Conservation (phyloP, 2,113 vertebrate species). For the Dasyprocta punctata region DNA sequence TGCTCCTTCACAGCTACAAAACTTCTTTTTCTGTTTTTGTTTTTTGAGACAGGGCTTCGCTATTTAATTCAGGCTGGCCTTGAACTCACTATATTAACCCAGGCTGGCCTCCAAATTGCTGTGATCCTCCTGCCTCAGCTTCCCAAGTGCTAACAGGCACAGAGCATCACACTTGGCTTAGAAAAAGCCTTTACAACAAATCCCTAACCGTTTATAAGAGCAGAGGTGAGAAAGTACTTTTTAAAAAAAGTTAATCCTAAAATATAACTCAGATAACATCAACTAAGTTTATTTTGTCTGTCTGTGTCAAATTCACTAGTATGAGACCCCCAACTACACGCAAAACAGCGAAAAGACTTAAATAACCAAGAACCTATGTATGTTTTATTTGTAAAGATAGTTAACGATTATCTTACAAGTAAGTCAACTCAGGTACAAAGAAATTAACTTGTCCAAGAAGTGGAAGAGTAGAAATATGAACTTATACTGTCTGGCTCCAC, state of each 20-base stretch:
- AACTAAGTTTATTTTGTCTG: neutral
- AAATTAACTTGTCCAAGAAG: neutral
- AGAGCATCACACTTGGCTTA: neutral
- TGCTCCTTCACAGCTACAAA: neutral
- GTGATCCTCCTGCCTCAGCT: neutral
- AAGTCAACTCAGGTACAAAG: neutral
- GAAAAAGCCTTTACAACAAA: neutral
- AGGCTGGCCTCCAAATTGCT: neutral
- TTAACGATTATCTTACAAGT: constrained; percentile 25
- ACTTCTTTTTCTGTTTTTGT: neutral
- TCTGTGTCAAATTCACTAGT: neutral
- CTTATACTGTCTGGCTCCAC: neutral
- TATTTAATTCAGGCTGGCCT: neutral
- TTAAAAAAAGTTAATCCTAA: constrained; percentile 53
- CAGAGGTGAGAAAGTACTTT: neutral
- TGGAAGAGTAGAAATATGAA: neutral
- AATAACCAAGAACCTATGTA: constrained; percentile 26
- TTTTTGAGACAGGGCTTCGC: neutral
- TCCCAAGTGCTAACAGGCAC: neutral
- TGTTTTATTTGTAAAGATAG: constrained; percentile 24
- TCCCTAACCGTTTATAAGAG: neutral
- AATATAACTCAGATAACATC: neutral
- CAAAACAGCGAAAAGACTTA: constrained; percentile 5
- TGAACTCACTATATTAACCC: neutral
- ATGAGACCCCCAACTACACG: constrained; percentile 28